Evolutionary conservation across 1,140 invertebrate genomes (phyloP).

Genomic region (Nomia melanderi): DNA sequence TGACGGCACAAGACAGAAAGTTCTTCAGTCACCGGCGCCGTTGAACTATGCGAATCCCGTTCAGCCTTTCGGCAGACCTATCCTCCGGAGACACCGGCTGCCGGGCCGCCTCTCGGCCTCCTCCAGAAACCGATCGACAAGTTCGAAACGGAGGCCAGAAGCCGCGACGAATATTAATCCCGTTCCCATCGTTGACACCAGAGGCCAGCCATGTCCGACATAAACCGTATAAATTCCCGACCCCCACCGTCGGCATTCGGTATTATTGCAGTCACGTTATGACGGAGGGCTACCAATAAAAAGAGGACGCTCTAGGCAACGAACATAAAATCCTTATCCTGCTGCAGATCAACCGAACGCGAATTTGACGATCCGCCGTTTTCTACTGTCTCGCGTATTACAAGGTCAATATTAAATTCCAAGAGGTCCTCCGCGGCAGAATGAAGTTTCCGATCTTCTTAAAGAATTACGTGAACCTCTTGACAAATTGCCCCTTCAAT

Average conservation of each 20-base stretch:
- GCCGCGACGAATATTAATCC: conserved; percentile 37
- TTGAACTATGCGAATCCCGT: conserved; percentile 18
- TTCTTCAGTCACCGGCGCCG: neutral
- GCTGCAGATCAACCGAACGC: conserved; percentile 11
- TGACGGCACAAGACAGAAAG: conserved; percentile 14
- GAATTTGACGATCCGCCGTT: conserved; percentile 15
- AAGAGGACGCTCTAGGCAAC: conserved; percentile 1
- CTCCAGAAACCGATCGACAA: conserved; percentile 34
- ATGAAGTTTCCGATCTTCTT: neutral
- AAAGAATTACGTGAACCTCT: too few species aligned
- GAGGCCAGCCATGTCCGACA: neutral
- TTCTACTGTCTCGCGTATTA: neutral
- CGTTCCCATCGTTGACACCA: conserved; percentile 4
- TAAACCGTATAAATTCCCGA: conserved; percentile 12
- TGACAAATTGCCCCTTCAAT: too few species aligned
- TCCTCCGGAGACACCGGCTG: conserved; percentile 1
- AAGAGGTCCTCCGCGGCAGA: neutral
- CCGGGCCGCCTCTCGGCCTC: neutral
- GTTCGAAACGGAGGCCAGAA: conserved; percentile 16
- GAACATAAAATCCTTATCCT: conserved; percentile 17
- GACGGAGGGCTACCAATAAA: conserved; percentile 9
- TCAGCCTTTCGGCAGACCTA: conserved; percentile 27
- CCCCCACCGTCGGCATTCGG: neutral
- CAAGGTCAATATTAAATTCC: conserved; percentile 11
- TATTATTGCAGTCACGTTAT: conserved; percentile 44